These are phyloP conservation scores for Copidosoma aretas DNA, from an alignment of 2,888 invertebrate species.

Conservation along the genomic window DNA sequence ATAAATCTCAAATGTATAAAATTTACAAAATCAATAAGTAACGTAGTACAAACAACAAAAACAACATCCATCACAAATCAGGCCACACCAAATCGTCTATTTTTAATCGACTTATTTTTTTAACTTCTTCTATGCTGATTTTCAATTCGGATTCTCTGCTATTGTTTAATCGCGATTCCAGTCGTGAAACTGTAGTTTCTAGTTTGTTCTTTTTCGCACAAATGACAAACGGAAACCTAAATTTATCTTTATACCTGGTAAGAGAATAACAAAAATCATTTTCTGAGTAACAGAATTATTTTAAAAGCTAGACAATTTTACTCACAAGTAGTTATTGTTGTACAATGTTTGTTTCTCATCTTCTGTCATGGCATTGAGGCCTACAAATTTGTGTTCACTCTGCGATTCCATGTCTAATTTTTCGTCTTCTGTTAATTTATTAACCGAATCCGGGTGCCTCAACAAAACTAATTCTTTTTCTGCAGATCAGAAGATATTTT, in stretches of 20 bases:
- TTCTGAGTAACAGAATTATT: neutral
- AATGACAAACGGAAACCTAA: constrained; percentile 74
- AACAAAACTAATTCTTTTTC: constrained; percentile 67
- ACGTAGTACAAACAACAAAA: neutral
- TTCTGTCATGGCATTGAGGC: constrained; percentile 65
- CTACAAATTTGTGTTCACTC: constrained; percentile 67
- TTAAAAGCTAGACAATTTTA: constrained; percentile 26
- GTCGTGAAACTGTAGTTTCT: constrained; percentile 66
- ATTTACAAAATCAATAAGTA: constrained; percentile 26
- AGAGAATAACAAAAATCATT: too few relatives aligned
- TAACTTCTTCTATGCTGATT: constrained; percentile 71
- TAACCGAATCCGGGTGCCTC: constrained; percentile 73
- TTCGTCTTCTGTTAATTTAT: constrained; percentile 65
- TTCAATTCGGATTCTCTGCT: constrained; percentile 65
- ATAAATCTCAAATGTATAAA: constrained; percentile 38
- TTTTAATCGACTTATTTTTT: constrained; percentile 71
- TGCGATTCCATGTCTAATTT: constrained; percentile 68
- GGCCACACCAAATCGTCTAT: constrained; percentile 65
- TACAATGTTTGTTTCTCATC: constrained; percentile 66
- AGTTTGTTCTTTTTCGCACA: constrained; percentile 72
- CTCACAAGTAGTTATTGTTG: constrained; percentile 61
- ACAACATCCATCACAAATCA: constrained; percentile 60
- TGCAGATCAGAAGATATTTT: constrained; percentile 49
- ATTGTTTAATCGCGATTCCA: constrained; percentile 67
- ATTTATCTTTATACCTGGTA: constrained; percentile 69